Conservation (phyloP, 1,140 invertebrate genomes). For the Drosophila lacertosa region DNA sequence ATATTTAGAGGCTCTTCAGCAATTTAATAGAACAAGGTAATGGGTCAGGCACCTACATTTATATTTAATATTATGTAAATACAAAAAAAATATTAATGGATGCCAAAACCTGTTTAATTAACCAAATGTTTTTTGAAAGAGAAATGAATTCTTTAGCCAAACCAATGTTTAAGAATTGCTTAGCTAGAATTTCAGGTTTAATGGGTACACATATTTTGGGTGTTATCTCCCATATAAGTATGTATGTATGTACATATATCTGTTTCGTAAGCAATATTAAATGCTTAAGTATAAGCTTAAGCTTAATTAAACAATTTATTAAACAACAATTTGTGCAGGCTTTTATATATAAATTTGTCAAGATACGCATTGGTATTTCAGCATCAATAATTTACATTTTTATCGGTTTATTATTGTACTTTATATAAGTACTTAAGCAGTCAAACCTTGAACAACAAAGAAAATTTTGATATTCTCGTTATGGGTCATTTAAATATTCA, state of each 20-base stretch:
- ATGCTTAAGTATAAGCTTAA: no score
- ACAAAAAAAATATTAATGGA: neutral
- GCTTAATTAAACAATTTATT: neutral
- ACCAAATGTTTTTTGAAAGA: constrained; percentile 1
- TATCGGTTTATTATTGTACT: neutral
- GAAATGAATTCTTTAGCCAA: constrained; percentile 4
- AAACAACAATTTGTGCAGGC: neutral
- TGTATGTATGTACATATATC: neutral
- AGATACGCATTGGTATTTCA: constrained; percentile 3
- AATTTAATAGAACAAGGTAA: neutral
- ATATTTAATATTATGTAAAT: neutral
- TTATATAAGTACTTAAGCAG: constrained; percentile 17
- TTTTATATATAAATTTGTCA: neutral
- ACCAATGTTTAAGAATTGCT: constrained; percentile 1
- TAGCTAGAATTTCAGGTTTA: constrained; percentile 29
- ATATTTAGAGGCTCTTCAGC: no score
- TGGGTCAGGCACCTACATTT: constrained; percentile 3
- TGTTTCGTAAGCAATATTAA: neutral
- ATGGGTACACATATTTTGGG: neutral
- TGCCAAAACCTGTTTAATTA: constrained; percentile 23
- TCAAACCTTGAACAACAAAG: constrained; percentile 42
- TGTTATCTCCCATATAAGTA: neutral
- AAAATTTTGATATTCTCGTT: no score
- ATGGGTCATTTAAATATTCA: no score
- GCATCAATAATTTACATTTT: constrained; percentile 17